Base-by-base conservation (phyloP, 2,888 invertebrate species). In the Linnaemya vulpina region DNA sequence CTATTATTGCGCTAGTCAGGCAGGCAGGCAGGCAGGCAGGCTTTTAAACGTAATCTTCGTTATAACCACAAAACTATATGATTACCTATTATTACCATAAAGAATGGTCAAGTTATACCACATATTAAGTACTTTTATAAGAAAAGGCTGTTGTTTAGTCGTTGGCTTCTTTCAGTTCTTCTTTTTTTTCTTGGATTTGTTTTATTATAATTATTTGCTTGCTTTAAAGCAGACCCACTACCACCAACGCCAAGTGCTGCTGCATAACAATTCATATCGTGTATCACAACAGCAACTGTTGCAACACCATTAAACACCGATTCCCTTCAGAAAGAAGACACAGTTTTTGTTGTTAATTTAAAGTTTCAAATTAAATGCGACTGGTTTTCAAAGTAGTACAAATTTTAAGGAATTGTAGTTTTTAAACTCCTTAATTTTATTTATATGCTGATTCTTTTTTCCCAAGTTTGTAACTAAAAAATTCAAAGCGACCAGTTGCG, bases 51-150 rank as follows among this genome's bases (percentile, higher is more conserved):
- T 81, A 84, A 84, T 77, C 81, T 84, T 82, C 58, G 51, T 53
- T 76, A 76, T 63, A 86, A 86, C 86, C 79, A 62, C 83, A 81
- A 77, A 86, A 77, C 83, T 74, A 84, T 83, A 75, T 74, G 73
- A 86, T 79, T 78, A 83, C 79, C 73, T 76, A 80, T 80, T 80
- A 86, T 77, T 83, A 81, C 73, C 75, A 78, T 80, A 84, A 86
- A 86, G 80, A 77, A 86, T 77, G 80, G 77, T 80, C 82, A 81
- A 86, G 55, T 68, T 58, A 63, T 49, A 73, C 74, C 73, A 73
- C 67, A 70, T 53, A 75, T 46, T 17, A 76, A 74, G 40, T 73
- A 63, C 76, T 68, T 77, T 75, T 76, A 74, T 76, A 84, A 86
- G 68, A 80, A 84, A 84, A 75, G n/a, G n/a, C n/a, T n/a, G 73